A percentile compares a stretch with the other conserved stretches of the same genome.
Evolutionary conservation across 2,797 vertebrate species (phyloP).

Genomic region (Bovichtus diacanthus): DNA sequence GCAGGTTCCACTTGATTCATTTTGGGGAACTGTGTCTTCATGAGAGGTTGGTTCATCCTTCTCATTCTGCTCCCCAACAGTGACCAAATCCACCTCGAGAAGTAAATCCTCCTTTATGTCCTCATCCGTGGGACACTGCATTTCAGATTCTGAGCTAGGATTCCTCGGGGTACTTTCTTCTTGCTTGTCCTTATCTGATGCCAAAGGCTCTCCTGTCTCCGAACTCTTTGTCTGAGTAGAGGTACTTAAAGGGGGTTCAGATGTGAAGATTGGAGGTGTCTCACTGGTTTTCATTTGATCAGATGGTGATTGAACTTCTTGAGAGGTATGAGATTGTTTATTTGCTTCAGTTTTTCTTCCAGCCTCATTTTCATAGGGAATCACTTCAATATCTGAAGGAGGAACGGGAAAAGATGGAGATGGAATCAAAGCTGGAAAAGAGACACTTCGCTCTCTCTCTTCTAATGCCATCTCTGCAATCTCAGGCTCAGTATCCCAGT

Average conservation of each 20-base stretch:
- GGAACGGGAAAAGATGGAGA: constrained; percentile 82
- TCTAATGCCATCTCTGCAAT: constrained; percentile 76
- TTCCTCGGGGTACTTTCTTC: constrained; percentile 19
- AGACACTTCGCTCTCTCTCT: constrained; percentile 77
- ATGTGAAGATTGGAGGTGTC: constrained; percentile 2
- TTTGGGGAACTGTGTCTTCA: constrained; percentile 42
- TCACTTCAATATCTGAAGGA: constrained; percentile 60
- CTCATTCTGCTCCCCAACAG: constrained; percentile 79
- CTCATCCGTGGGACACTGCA: constrained; percentile 63
- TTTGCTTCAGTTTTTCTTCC: constrained; percentile 19
- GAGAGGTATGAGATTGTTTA: constrained; percentile 11
- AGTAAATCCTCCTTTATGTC: constrained; percentile 83
- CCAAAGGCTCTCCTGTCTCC: constrained; percentile 33
- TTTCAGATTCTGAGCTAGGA: constrained; percentile 42
- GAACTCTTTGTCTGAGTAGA: constrained; percentile 30
- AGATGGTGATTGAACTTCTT: constrained; percentile 25
- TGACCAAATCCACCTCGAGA: constrained; percentile 83
- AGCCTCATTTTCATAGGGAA: constrained; percentile 44
- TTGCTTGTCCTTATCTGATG: constrained; percentile 25
- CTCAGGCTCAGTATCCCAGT: constrained; percentile 85
- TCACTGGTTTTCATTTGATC: constrained; percentile 30
- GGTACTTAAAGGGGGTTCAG: constrained; percentile 24
- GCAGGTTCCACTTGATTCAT: constrained; percentile 23
- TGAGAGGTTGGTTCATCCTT: constrained; percentile 40
- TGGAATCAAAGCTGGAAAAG: constrained; percentile 84